Evolutionary conservation across 2,113 vertebrate species (phyloP).

Genomic region (Pagrus major): DNA sequence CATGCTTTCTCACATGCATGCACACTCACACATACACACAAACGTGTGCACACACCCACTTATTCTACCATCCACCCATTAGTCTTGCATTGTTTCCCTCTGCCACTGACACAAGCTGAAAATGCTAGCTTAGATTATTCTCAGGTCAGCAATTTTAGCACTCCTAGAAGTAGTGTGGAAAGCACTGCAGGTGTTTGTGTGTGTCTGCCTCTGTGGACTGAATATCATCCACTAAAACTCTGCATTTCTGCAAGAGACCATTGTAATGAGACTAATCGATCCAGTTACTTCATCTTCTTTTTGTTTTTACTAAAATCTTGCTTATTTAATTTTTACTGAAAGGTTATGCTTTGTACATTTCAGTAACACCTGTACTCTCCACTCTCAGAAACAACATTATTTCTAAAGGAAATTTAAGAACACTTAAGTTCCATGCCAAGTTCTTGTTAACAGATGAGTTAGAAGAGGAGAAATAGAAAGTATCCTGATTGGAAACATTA

Average conservation of each 20-base stretch:
- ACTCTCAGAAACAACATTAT: no score
- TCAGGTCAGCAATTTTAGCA: conserved; percentile 73
- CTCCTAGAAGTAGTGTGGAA: conserved; percentile 51
- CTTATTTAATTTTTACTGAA: conserved; percentile 4
- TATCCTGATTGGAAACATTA: no score
- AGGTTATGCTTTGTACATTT: no score
- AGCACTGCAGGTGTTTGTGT: conserved; percentile 40
- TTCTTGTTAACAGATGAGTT: no score
- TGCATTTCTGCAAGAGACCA: conserved; percentile 2
- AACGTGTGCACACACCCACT: conserved; percentile 22
- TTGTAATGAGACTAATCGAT: neutral
- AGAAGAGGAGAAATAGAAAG: no score
- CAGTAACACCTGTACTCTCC: no score
- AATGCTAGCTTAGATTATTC: conserved; percentile 69
- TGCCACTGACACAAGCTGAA: conserved; percentile 65
- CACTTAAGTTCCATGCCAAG: no score
- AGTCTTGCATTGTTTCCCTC: conserved; percentile 78
- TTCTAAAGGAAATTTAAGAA: no score
- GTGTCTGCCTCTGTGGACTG: conserved; percentile 34
- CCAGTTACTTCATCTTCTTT: neutral
- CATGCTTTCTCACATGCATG: neutral
- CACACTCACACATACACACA: neutral
- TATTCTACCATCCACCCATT: conserved; percentile 66
- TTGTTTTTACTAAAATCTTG: conserved; percentile 31
- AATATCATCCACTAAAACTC: conserved; percentile 31